Evolutionary conservation across 30 jellyfish, hydroid and myxozoan genomes (phyloP).

Genomic region (Aurelia coerulea): DNA sequence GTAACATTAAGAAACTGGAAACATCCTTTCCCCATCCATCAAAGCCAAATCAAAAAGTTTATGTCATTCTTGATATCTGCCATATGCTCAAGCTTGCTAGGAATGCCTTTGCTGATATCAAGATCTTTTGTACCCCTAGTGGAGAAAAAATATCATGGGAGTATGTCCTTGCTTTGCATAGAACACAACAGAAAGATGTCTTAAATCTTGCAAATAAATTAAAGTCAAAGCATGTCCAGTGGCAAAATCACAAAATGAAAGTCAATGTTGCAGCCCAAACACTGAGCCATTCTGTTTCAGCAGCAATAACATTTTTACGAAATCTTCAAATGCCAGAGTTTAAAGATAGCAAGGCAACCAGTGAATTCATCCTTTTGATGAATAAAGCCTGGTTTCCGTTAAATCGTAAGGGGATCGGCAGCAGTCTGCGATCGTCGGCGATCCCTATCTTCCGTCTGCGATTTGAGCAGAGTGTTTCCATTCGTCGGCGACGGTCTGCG

Average conservation of each 20-base stretch:
- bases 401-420: no score
- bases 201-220: constrained; percentile 14
- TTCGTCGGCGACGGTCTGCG: no score
- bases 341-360: no score
- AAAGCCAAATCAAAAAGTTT: constrained; percentile 3
- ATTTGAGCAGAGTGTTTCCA: no score
- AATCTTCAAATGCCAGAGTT: no score
- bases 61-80: constrained; percentile 17
- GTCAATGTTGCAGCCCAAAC: constrained; percentile 67
- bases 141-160: constrained; percentile 28
- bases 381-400: no score
- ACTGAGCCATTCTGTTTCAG: background rate
- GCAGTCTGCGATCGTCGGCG: no score
- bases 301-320: no score
- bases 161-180: constrained; percentile 6
- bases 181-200: constrained; percentile 20
- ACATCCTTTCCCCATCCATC: constrained; percentile 34
- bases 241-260: constrained; percentile 69
- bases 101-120: constrained; percentile 31
- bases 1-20: constrained; percentile 14
- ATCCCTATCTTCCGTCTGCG: no score
- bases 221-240: constrained; percentile 32
- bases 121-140: background rate
- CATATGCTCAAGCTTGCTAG: constrained; percentile 12
- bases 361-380: no score